Base-by-base conservation (phyloP, 2,888 invertebrate species). In the Lepidocyrtinus sp. region DNA sequence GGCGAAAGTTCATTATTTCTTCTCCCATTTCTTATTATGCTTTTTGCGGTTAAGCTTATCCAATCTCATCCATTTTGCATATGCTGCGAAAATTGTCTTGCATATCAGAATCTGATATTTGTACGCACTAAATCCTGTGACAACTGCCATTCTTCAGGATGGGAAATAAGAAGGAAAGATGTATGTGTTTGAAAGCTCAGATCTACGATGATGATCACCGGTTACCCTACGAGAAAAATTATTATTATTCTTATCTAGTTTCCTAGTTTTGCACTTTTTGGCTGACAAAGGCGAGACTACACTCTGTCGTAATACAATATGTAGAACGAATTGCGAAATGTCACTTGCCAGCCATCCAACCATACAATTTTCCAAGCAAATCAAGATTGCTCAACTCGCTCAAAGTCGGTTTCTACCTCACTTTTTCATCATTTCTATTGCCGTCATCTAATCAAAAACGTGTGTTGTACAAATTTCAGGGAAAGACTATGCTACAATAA, bases 1-100 rank as follows among this genome's bases (percentile, higher is more conserved):
- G 9, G n/a, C 26, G 26, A 5, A 26, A 64, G 26, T 64, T 64
- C 64, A 64, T 64, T 64, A 64, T 64, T 64, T 26, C 26, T 64
- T 64, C 7, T 26, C 64, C 26, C 27, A 5, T n/a, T 62, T 62
- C 24, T 55, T 21, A 24, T 24, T 62, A 24, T 27, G 26, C 17
- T 64, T 55, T 55, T 55, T 55, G 55, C 55, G 55, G 55, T 55
- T 55, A n/a, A n/a, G 55, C 55, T 55, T 12, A 55, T n/a, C 55
- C 55, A 55, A 55, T 55, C 55, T 55, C 55, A 55, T 55, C 17
- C 55, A 55, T 55, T 55, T 55, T 55, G 55, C 55, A 55, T 55
- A 55, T 55, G 55, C 15, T 12, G 36, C 36, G 12, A 36, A 36
- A 36, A 36, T n/a, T 12, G 9, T 36, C 36, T 36, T 36, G 12